Evolutionary conservation across 2,113 vertebrate species (phyloP).

Genomic region (Sitta europaea): DNA sequence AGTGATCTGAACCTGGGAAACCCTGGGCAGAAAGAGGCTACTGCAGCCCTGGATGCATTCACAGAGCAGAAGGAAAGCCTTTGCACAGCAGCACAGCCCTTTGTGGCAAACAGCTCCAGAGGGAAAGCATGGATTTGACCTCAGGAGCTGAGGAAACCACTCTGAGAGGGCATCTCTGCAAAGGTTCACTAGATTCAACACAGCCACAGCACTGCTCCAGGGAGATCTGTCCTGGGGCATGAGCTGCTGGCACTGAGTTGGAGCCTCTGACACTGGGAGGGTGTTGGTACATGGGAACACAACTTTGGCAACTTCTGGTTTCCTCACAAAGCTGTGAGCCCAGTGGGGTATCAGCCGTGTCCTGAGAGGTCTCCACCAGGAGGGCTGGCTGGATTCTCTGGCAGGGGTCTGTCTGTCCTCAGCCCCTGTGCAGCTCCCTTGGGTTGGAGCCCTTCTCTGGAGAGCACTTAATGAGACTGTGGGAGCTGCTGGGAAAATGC

Average conservation of each 20-base stretch:
- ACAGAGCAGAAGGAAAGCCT: not conserved
- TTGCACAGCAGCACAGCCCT: not conserved
- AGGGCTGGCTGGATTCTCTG: accelerated
- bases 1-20: not conserved
- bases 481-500: slow-evolving; percentile 14
- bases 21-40: not conserved
- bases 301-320: not conserved
- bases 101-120: accelerated
- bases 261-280: not conserved
- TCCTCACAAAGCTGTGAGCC: not conserved
- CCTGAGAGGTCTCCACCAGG: not conserved
- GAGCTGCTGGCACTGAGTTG: not conserved
- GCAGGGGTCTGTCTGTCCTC: not conserved
- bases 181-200: not conserved
- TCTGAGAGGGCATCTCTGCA: not conserved
- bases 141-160: not conserved
- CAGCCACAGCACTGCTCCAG: not conserved
- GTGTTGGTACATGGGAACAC: accelerated
- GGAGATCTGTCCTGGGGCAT: not conserved
- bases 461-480: not conserved
- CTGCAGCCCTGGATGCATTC: not conserved
- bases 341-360: not conserved
- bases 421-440: not conserved
- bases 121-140: not conserved
- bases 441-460: not conserved